Evolutionary conservation across 1,140 invertebrate species (phyloP), one percentile per base, ranked within the genome.

Genomic region (Sitobion miscanthi): DNA sequence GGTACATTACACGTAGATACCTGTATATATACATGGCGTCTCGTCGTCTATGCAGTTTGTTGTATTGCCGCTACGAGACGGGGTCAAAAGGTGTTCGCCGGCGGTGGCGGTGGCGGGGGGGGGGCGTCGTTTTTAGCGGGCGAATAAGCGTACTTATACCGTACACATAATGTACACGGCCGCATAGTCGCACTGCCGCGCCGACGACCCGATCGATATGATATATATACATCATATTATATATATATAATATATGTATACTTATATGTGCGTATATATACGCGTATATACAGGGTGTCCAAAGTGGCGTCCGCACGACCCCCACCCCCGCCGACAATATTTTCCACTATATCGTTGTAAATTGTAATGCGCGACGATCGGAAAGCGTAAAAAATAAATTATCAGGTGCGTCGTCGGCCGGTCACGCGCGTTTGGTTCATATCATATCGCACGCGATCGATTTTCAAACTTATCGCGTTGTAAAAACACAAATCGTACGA

Each of bases 11-110:
- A 49, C 49, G 35, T 38, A 38, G 35, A 14, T 82, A 42, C 42
- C 42, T 42, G 42, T 42, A 42, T 42, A 38, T 38, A 20, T 82
- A 23, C 23, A 83, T 52, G 20, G 20, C 82, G 82, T 83, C 62
- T 38, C 83, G 25, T 47, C 83, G 9, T 87, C 45, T 35, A n/a
- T 88, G 6, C 8, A 3, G 11, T n/a, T 25, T n/a, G 57, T 20
- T 52, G 49, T 52, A 20, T 52, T 69, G 30, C 30, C 4, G 62
- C 20, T 20, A 30, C 86, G n/a, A n/a, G 86, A 52, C 47, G 47
- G 47, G 86, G 86, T 88, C 86, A 88, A 88, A 88, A 88, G 86
- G 86, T 88, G 86, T 88, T 86, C 47, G 86, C 17, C 86, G 62
- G 62, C 62, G 62, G 49, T n/a, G 14, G 49, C 49, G 45, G 45